A percentile compares a stretch with the other conserved stretches of the same genome.
Conservation (phyloP, 2,113 vertebrate genomes). For the Pelecanoides urinatrix region DNA sequence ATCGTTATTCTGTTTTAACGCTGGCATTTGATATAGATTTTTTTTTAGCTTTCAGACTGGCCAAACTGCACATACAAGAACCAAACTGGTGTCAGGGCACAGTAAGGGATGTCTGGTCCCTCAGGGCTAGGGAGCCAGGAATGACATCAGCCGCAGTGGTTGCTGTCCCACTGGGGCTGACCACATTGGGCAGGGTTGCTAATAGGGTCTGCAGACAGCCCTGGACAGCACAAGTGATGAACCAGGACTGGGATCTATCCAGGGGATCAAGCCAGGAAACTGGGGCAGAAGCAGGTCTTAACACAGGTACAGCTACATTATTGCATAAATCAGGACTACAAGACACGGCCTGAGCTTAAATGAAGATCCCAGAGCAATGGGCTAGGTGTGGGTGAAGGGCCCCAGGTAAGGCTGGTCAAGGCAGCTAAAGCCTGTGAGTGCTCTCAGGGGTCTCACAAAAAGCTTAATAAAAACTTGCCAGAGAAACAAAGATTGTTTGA, state of each 20-base stretch:
- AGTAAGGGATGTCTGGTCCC: neutral
- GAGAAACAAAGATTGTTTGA: neutral
- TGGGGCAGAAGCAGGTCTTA: neutral
- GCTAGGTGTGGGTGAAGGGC: rapidly evolving
- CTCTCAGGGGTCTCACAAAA: neutral
- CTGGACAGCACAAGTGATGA: neutral
- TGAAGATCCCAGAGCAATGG: neutral
- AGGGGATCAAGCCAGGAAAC: neutral
- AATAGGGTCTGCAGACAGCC: neutral
- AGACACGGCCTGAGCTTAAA: neutral
- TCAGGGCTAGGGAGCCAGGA: neutral
- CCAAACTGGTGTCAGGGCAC: neutral
- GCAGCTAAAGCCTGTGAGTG: neutral
- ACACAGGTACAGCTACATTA: neutral
- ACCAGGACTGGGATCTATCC: no score
- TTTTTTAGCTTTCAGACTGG: neutral
- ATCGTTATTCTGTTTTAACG: neutral
- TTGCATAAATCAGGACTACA: neutral
- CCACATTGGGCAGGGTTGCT: rapidly evolving
- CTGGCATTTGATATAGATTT: neutral
- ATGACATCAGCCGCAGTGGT: rapidly evolving
- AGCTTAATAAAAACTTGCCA: neutral
- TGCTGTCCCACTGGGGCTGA: no score
- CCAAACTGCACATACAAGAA: neutral
- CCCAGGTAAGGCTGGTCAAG: neutral